phyloP scores from a whole-genome alignment of 2,113 vertebrate species.

The Toxostoma redivivum region DNA sequence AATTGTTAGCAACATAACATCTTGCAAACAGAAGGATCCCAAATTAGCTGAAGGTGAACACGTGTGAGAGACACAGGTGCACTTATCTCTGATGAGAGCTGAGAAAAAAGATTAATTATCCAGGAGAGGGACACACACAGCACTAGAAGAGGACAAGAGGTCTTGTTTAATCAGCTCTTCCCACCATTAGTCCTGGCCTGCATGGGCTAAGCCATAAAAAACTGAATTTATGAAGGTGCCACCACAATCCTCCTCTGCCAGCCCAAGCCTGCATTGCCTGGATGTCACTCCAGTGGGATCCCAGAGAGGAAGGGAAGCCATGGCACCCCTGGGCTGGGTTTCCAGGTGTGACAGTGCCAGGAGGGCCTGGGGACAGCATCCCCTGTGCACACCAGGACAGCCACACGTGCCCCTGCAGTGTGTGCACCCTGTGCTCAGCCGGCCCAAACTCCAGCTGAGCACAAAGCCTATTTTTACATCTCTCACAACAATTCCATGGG shows the following conservation, averaged over 20 bases:
- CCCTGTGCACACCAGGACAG: neutral
- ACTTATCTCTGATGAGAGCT: neutral
- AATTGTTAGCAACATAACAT: neutral
- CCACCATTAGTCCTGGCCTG: neutral
- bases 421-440: neutral
- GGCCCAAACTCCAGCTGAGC: neutral
- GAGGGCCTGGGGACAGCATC: neutral
- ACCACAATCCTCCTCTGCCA: neutral
- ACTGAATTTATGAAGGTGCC: neutral
- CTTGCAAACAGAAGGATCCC: neutral
- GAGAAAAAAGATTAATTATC: neutral
- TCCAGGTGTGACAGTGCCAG: neutral
- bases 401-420: rapidly evolving
- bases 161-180: neutral
- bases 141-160: neutral
- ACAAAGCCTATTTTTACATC: neutral
- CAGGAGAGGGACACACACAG: neutral
- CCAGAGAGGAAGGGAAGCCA: rapidly evolving
- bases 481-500: neutral
- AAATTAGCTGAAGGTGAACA: neutral
- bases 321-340: neutral
- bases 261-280: neutral
- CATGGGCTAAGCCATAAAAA: neutral
- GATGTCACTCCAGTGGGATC: neutral
- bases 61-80: neutral